Conservation (phyloP, 2,888 invertebrate species). For the Parelbella ahira region DNA sequence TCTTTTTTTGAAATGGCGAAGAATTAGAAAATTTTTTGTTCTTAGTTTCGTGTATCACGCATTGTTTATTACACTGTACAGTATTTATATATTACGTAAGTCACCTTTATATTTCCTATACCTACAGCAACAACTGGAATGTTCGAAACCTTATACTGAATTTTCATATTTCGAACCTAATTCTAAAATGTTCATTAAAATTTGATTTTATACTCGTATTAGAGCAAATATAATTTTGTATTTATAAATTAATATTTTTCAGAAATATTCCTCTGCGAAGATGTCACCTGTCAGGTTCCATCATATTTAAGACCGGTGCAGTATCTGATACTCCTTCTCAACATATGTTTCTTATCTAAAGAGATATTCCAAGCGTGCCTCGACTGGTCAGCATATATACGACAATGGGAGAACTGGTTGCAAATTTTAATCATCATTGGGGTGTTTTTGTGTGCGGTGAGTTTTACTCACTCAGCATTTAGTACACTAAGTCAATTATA, state of each 20-base stretch:
- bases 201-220: no score
- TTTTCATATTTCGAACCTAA: no score
- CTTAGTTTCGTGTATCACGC: constrained; percentile 89
- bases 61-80: constrained; percentile 87
- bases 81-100: constrained; percentile 84
- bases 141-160: no score
- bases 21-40: constrained; percentile 90
- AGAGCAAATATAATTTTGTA: no score
- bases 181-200: no score
- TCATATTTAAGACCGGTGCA: constrained; percentile 71
- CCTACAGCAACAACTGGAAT: no score
- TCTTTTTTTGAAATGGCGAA: constrained; percentile 89
- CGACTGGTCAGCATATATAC: constrained; percentile 85
- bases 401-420: constrained; percentile 92
- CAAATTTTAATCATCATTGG: constrained; percentile 88
- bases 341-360: constrained; percentile 83
- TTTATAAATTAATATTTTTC: constrained; percentile 38
- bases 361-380: constrained; percentile 90
- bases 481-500: no score
- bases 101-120: no score
- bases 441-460: constrained; percentile 84
- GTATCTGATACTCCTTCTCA: constrained; percentile 83
- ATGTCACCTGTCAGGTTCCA: constrained; percentile 59
- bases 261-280: constrained; percentile 78
- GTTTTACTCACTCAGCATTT: no score